phyloP scores from a whole-genome alignment of 1,140 invertebrate species.

The Diachasma alloeum region DNA sequence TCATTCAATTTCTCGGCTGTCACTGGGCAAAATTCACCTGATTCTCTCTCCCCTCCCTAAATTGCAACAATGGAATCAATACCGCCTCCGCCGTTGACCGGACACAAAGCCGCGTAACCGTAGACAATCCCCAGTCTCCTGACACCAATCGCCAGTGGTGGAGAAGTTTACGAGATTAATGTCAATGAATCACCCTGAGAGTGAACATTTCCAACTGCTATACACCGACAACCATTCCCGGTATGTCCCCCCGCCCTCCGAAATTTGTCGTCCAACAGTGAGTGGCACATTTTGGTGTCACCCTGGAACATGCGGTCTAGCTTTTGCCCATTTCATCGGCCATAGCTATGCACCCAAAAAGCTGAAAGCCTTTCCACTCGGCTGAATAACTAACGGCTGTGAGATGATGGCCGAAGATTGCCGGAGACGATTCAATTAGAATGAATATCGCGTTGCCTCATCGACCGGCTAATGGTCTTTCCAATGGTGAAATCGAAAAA shows the following conservation, averaged over 20 bases:
- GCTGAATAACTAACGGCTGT: not conserved
- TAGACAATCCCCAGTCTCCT: not conserved
- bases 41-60: not conserved
- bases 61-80: not conserved
- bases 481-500: not conserved
- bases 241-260: not conserved
- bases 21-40: not conserved
- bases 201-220: not conserved
- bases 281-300: not conserved
- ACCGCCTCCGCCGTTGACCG: conserved; percentile 10
- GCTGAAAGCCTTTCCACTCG: not conserved
- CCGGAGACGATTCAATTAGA: conserved; percentile 4
- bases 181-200: conserved; percentile 28
- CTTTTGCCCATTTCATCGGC: not conserved
- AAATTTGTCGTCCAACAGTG: not conserved
- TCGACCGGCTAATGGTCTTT: not conserved
- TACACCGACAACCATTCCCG: not conserved
- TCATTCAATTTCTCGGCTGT: not conserved
- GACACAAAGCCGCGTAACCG: conserved; percentile 5
- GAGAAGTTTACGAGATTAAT: conserved; percentile 31
- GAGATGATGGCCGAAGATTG: conserved; percentile 6
- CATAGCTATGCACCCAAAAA: not conserved
- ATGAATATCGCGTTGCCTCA: conserved; percentile 9
- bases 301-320: not conserved
- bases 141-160: conserved; percentile 27